Base-by-base conservation (phyloP, 1,140 invertebrate genomes). In the Zaprionus vittiger region DNA sequence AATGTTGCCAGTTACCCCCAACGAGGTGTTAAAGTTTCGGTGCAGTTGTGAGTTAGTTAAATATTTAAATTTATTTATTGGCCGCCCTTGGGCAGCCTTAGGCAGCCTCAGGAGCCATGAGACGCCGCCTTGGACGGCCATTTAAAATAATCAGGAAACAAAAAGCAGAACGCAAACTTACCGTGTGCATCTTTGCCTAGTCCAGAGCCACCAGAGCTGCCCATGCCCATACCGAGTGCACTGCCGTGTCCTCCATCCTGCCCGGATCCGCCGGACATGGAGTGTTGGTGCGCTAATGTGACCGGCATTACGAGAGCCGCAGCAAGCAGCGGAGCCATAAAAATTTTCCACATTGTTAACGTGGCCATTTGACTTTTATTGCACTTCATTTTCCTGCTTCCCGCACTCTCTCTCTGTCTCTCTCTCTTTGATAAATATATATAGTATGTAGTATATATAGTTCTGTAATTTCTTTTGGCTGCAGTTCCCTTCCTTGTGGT, bases 301-400 rank as follows among this genome's bases (percentile, higher is more conserved):
- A 81, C 68, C 78, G 91, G 86, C 76, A 90, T 90, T 81, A 90
- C 71, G 81, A 81, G 72, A 62, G 75, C 79, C 81, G 79, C 80
- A 54, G 76, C 71, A 44, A 90, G 72, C 47, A 84, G 81, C 77
- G 80, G 78, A 59, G 77, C 77, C 79, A 92, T 92, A 91, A 91
- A 92, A 92, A 92, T 91, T 84, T 87, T 91, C 83, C 86, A 87
- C 86, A 91, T 92, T 87, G 83, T 92, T 91, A 91, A 83, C 90
- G 85, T 91, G 86, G 80, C 84, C 85, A 91, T 91, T 91, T 90
- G 85, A 91, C 86, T 91, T 91, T 91, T 91, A 91, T 91, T 91
- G 82, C 87, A 91, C 86, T 91, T 91, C 77, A 83, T 91, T 84
- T 84, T 90, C 77, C 64, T 56, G 65, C 26, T 28, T 28, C 26